These are phyloP conservation scores for Knipowitschia caucasica DNA, from an alignment of 2,797 vertebrate species.

Conservation along the genomic window DNA sequence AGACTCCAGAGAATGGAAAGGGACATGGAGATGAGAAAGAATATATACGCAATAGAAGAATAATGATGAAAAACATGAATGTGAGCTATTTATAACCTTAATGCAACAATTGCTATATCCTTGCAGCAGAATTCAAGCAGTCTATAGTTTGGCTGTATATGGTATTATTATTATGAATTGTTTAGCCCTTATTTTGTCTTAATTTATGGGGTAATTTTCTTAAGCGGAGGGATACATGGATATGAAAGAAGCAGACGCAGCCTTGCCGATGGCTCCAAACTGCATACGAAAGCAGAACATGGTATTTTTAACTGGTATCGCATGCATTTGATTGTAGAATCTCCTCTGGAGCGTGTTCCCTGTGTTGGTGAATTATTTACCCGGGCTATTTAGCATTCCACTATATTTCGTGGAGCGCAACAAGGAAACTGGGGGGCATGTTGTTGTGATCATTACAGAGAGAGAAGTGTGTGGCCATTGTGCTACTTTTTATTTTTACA, in stretches of 20 bases:
- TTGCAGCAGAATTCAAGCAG: neutral
- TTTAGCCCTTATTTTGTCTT: neutral
- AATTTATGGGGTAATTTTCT: neutral
- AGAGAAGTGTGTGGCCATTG: neutral
- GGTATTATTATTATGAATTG: constrained; percentile 8
- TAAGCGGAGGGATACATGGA: constrained; percentile 7
- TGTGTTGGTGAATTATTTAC: constrained; percentile 49
- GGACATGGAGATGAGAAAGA: too few relatives aligned
- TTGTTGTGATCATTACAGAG: constrained; percentile 6
- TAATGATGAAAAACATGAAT: too few relatives aligned
- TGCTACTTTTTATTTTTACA: constrained; percentile 5
- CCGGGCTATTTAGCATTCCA: constrained; percentile 47
- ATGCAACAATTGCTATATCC: too few relatives aligned
- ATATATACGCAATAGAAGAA: too few relatives aligned
- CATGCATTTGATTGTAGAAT: constrained; percentile 56
- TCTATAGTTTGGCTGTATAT: neutral
- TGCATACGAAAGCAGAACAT: constrained; percentile 49
- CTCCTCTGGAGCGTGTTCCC: constrained; percentile 31
- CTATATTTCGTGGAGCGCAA: constrained; percentile 19
- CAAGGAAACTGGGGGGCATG: constrained; percentile 12
- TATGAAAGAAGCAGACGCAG: constrained; percentile 27
- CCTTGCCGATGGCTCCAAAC: constrained; percentile 46
- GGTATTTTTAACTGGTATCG: constrained; percentile 38
- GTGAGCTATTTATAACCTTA: too few relatives aligned
- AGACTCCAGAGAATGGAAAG: too few relatives aligned